These are phyloP conservation scores for Tangara arthus DNA, from an alignment of 2,797 vertebrate genomes.

Conservation along the genomic window DNA sequence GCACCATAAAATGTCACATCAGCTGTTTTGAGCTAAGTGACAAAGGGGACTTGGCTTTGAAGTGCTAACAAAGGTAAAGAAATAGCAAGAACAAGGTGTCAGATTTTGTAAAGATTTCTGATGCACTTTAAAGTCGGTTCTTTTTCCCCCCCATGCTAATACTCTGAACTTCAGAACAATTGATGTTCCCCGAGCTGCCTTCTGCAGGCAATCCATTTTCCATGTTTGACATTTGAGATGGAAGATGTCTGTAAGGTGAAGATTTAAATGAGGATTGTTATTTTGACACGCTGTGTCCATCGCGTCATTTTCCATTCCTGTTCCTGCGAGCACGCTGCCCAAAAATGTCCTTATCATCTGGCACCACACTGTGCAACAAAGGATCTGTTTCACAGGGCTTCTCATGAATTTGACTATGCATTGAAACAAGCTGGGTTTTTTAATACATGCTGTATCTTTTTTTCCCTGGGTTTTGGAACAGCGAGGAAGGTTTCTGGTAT, in stretches of 20 bases:
- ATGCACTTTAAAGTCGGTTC: not conserved
- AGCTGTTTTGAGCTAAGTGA: not conserved
- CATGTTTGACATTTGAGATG: slow-evolving; percentile 45
- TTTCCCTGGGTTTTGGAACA: not conserved
- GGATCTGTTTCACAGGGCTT: not conserved
- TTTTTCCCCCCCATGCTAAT: not conserved
- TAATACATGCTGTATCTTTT: not conserved
- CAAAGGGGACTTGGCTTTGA: not conserved
- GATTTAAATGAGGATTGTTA: slow-evolving; percentile 4
- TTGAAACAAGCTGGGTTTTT: not conserved
- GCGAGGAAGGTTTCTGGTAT: not conserved
- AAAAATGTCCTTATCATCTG: not conserved
- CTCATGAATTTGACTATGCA: not conserved
- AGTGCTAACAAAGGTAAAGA: not conserved
- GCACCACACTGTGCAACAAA: slow-evolving; percentile 30
- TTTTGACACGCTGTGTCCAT: slow-evolving; percentile 27
- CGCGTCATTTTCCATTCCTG: not conserved
- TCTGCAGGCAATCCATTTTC: slow-evolving; percentile 19
- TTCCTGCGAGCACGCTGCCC: not conserved
- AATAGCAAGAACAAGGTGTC: not conserved
- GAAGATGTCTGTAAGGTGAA: not conserved
- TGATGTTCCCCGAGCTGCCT: not conserved
- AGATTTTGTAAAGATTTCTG: slow-evolving; percentile 10
- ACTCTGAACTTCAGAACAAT: slow-evolving; percentile 23
- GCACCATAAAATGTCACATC: not conserved